These are phyloP conservation scores for Melopsittacus undulatus DNA, from an alignment of 2,797 vertebrate genomes.

Conservation along the genomic window DNA sequence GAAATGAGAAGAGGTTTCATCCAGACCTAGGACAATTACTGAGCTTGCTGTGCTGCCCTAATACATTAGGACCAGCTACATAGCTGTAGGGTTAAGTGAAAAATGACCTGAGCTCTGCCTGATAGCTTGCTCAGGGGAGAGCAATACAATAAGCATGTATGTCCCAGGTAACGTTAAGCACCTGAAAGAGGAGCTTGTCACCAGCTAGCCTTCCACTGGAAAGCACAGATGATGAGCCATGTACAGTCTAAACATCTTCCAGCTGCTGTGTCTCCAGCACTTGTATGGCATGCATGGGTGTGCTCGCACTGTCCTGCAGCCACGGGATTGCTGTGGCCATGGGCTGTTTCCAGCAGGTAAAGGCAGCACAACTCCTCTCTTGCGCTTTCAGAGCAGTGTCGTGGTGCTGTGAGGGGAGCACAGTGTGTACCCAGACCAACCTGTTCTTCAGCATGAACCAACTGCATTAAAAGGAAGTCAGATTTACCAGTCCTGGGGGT, in stretches of 20 bases:
- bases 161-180: background rate
- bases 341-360: background rate
- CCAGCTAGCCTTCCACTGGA: background rate
- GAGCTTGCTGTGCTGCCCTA: background rate
- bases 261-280: background rate
- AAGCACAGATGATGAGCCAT: background rate
- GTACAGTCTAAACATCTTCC: background rate
- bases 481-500: background rate
- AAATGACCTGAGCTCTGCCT: background rate
- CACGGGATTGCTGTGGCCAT: accelerated
- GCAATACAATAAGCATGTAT: accelerated
- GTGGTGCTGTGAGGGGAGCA: background rate
- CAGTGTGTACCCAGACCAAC: accelerated
- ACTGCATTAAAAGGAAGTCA: background rate
- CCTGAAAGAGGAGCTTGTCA: background rate
- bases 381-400: accelerated
- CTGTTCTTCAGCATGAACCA: background rate
- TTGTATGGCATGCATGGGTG: accelerated
- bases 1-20: background rate
- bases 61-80: accelerated
- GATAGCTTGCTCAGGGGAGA: no score
- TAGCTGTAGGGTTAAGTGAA: background rate
- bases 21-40: background rate
- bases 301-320: accelerated
- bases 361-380: background rate